Conservation (phyloP, 1,140 invertebrate species). For the Tribolium madens region DNA sequence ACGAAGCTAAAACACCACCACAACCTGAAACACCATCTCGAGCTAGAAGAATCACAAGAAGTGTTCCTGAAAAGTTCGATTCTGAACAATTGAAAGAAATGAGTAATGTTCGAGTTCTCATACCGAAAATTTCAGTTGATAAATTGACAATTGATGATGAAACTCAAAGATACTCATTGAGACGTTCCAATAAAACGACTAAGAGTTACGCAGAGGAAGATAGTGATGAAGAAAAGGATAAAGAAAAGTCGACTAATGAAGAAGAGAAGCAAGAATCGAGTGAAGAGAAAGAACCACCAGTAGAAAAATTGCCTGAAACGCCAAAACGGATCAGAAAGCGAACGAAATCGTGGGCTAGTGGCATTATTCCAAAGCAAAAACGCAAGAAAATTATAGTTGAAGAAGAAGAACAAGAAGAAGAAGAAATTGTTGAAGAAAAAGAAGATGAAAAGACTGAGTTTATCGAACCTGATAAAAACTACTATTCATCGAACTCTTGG, state of each 20-base stretch:
- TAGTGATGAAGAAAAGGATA: conserved; percentile 28
- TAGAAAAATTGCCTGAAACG: not conserved
- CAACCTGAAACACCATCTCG: conserved; percentile 25
- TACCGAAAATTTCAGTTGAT: conserved; percentile 55
- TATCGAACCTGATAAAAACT: conserved; percentile 56
- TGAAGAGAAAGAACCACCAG: conserved; percentile 28
- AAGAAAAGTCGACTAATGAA: conserved; percentile 21
- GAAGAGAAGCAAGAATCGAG: not conserved
- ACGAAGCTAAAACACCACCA: conserved; percentile 43
- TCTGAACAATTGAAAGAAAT: conserved; percentile 42
- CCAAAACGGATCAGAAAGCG: not conserved
- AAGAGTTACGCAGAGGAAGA: conserved; percentile 37
- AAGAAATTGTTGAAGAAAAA: not conserved
- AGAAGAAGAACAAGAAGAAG: not conserved
- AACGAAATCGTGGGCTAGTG: conserved; percentile 30
- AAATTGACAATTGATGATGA: conserved; percentile 20
- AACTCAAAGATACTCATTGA: conserved; percentile 43
- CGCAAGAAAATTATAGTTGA: conserved; percentile 1
- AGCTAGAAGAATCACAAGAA: not conserved
- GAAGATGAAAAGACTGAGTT: conserved; percentile 44
- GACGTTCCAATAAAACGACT: conserved; percentile 37
- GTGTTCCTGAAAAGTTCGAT: not conserved
- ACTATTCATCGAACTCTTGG: conserved; percentile 53
- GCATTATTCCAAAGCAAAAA: conserved; percentile 36
- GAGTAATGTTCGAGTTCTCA: conserved; percentile 53